A percentile compares a stretch with the other conserved stretches of the same genome.
Conservation (phyloP, 1,140 invertebrate species). For the Popillia japonica region DNA sequence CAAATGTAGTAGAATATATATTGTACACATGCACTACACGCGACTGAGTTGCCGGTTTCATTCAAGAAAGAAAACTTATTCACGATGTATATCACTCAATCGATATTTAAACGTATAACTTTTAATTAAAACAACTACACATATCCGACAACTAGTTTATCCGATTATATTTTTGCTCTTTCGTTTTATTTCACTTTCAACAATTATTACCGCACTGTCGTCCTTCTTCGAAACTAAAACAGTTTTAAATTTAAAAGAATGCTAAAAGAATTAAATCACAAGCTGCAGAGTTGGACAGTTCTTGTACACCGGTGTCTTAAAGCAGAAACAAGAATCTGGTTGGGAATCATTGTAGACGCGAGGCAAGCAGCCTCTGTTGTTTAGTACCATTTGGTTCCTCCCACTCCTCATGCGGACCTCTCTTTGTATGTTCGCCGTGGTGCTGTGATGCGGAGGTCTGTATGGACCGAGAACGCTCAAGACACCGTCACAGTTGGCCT, state of each 20-base stretch:
- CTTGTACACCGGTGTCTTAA: constrained; percentile 20
- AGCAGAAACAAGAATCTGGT: constrained; percentile 33
- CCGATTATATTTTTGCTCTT: not conserved
- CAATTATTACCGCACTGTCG: not conserved
- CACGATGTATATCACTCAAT: not conserved
- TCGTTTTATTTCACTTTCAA: not conserved
- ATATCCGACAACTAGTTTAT: not conserved
- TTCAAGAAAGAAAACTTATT: constrained; percentile 31
- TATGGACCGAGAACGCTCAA: constrained; percentile 28
- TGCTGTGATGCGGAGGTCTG: constrained; percentile 2
- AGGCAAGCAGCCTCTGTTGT: constrained; percentile 21
- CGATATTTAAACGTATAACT: constrained; percentile 15
- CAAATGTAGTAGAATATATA: not conserved
- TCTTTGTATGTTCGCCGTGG: constrained; percentile 15
- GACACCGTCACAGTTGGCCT: constrained; percentile 11
- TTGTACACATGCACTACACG: not conserved
- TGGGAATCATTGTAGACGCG: constrained; percentile 24
- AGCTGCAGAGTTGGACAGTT: not conserved
- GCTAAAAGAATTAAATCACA: not conserved
- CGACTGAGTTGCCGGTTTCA: constrained; percentile 25
- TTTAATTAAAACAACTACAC: constrained; percentile 23
- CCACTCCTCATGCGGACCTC: constrained; percentile 18
- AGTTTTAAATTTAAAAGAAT: not conserved
- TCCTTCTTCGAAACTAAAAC: not conserved
- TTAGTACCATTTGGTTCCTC: constrained; percentile 33